These are phyloP conservation scores for Nephila pilipes DNA, from an alignment of 1,140 invertebrate genomes.

Conservation along the genomic window DNA sequence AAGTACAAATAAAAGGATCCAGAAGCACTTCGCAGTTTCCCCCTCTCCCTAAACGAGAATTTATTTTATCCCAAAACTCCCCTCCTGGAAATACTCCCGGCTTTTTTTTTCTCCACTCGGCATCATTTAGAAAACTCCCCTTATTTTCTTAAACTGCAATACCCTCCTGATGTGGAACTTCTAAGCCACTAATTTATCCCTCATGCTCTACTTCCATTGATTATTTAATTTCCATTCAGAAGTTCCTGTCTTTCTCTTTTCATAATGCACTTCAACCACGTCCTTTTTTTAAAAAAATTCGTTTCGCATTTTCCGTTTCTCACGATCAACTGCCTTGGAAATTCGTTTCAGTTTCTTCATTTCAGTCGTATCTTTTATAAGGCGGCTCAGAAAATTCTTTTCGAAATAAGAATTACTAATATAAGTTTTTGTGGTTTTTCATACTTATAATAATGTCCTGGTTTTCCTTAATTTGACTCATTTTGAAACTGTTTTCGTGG, in stretches of 20 bases:
- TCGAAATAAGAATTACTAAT: not conserved
- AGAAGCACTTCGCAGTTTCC: not conserved
- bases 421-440: not conserved
- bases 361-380: not conserved
- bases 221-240: conserved; percentile 34
- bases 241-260: conserved; percentile 1
- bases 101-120: not conserved
- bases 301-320: not conserved
- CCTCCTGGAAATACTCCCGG: not conserved
- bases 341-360: not conserved
- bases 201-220: conserved; percentile 31
- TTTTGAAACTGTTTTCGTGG: not conserved
- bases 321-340: not conserved
- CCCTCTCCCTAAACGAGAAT: conserved; percentile 21
- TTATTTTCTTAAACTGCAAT: conserved; percentile 12
- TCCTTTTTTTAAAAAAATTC: not conserved
- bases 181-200: conserved; percentile 41
- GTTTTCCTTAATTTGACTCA: not conserved
- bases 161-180: not conserved
- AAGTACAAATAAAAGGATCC: not conserved
- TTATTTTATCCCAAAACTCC: conserved; percentile 14
- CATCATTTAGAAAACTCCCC: conserved; percentile 27
- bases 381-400: not conserved
- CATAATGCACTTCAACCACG: conserved; percentile 17
- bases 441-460: not conserved